phyloP scores from a whole-genome alignment of 2,797 vertebrate genomes.

The Acanthornis magna region DNA sequence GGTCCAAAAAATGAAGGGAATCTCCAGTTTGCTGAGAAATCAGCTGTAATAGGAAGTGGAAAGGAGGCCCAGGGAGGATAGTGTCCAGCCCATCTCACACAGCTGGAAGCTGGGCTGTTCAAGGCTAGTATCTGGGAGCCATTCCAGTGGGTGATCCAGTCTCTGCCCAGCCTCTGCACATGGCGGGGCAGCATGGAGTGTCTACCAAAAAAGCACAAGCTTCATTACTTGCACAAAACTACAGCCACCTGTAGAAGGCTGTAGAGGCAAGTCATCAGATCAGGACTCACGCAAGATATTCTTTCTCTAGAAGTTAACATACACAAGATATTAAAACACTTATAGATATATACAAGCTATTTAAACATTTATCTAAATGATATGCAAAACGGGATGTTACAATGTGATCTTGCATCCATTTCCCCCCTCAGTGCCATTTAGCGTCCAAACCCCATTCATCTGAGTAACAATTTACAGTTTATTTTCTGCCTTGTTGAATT shows the following conservation, averaged over 20 bases:
- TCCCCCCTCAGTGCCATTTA: not conserved
- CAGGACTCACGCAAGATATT: not conserved
- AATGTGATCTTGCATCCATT: not conserved
- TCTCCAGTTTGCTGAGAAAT: slow-evolving; percentile 67
- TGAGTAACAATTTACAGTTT: not conserved
- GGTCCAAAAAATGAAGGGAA: slow-evolving; percentile 52
- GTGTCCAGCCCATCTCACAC: slow-evolving; percentile 67
- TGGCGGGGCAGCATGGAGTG: slow-evolving; percentile 84
- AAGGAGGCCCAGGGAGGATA: slow-evolving; percentile 62
- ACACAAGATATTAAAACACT: not conserved
- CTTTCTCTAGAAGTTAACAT: not conserved
- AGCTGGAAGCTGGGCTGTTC: slow-evolving; percentile 62
- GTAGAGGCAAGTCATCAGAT: not conserved
- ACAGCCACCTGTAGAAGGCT: not conserved
- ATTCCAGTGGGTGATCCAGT: slow-evolving; percentile 68
- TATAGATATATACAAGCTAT: not conserved
- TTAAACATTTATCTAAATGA: not conserved
- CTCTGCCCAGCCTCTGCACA: slow-evolving; percentile 79
- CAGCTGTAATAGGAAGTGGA: slow-evolving; percentile 53
- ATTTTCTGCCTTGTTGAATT: not conserved
- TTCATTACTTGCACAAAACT: not conserved
- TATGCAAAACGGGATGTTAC: not conserved
- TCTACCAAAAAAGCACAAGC: slow-evolving; percentile 69
- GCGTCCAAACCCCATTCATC: not conserved
- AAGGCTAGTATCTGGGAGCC: slow-evolving; percentile 59